A percentile compares a stretch with the other conserved stretches of the same genome.
Conservation (phyloP, 2,888 invertebrate species). For the Leptopilina syphax region DNA sequence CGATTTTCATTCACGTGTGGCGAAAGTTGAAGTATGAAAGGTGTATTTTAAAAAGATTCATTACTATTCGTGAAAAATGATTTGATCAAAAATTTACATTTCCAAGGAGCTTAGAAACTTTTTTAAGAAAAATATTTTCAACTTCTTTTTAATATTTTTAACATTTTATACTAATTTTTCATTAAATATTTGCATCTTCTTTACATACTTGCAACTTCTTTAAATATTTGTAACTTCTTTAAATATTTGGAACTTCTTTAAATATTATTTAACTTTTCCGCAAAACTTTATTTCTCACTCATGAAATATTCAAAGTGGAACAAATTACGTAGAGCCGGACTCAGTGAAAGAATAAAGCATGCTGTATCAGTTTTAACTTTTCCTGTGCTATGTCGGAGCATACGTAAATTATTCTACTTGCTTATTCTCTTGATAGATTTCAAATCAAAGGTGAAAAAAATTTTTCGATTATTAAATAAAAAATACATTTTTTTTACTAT, state of each 20-base stretch:
- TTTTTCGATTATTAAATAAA: no score
- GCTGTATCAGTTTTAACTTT: slow-evolving; percentile 22
- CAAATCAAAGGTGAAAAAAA: background rate
- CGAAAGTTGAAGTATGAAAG: background rate
- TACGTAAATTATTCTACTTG: slow-evolving; percentile 36
- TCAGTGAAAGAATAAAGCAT: background rate
- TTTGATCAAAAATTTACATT: background rate
- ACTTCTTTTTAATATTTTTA: no score
- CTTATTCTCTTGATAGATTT: slow-evolving; percentile 18
- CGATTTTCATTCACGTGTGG: background rate
- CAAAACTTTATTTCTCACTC: background rate
- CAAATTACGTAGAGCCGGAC: slow-evolving; percentile 14
- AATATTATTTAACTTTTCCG: background rate
- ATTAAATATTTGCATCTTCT: no score
- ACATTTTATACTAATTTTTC: no score
- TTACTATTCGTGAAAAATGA: background rate
- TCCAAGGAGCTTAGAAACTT: no score
- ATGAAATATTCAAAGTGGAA: slow-evolving; percentile 18
- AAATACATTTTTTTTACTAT: no score
- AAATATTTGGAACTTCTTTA: no score
- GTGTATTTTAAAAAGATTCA: background rate
- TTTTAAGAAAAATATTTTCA: no score
- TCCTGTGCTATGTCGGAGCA: slow-evolving; percentile 10
- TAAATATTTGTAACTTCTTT: no score
- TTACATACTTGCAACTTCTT: no score